A percentile compares a stretch with the other conserved stretches of the same genome.
Evolutionary conservation across 2,113 vertebrate species (phyloP).

Genomic region (Theropithecus gelada): DNA sequence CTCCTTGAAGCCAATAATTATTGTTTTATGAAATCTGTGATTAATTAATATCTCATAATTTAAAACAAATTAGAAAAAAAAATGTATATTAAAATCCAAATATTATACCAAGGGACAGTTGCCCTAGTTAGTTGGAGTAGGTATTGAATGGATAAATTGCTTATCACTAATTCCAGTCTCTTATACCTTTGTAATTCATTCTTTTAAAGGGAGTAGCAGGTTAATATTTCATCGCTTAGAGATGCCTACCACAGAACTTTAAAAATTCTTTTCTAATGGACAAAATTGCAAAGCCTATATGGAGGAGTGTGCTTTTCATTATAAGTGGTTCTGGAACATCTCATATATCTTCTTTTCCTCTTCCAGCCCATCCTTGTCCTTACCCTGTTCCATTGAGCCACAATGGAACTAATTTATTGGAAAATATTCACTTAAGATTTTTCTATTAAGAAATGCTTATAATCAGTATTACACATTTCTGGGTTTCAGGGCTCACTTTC

Average conservation of each 20-base stretch:
- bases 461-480: neutral
- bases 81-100: constrained; percentile 15
- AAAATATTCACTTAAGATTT: constrained; percentile 16
- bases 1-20: neutral
- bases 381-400: neutral
- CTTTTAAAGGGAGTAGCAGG: neutral
- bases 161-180: neutral
- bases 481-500: neutral
- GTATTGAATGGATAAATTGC: neutral
- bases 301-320: neutral
- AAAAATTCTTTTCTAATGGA: neutral
- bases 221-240: constrained; percentile 33
- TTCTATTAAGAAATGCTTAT: constrained; percentile 3
- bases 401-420: neutral
- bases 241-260: constrained; percentile 23
- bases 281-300: neutral
- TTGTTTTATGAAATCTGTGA: neutral
- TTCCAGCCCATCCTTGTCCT: neutral
- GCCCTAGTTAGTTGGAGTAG: neutral
- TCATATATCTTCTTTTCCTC: neutral
- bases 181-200: neutral
- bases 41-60: constrained; percentile 30
- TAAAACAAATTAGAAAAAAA: constrained; percentile 50
- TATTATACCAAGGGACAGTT: neutral
- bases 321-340: neutral